Percentiles rank a stretch among this genome's conserved stretches.
Conservation (phyloP, 2,113 vertebrate species). For the Dipodomys stephensi region DNA sequence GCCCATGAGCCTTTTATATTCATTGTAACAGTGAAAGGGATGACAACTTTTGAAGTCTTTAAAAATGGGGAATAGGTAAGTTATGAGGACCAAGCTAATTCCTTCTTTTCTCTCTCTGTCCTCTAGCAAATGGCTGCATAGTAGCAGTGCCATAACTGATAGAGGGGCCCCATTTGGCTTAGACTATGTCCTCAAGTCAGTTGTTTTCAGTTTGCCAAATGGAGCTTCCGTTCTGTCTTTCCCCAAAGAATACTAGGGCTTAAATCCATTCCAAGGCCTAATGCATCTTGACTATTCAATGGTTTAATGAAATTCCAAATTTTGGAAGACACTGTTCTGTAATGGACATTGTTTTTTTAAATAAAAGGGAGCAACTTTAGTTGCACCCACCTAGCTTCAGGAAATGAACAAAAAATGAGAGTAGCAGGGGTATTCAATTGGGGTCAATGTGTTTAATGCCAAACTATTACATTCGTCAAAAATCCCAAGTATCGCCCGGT, state of each 20-base stretch:
- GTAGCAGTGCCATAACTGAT: not conserved
- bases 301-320: slow-evolving; percentile 46
- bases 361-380: not conserved
- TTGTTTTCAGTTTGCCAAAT: not conserved
- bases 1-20: not conserved
- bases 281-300: not conserved
- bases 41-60: not conserved
- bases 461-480: slow-evolving; percentile 67
- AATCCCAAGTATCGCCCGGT: not conserved
- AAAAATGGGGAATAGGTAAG: not conserved
- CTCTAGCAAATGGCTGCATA: not conserved
- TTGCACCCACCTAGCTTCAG: not conserved
- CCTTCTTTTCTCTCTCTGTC: not conserved
- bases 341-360: not conserved
- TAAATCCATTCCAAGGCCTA: slow-evolving; percentile 19
- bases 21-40: not conserved
- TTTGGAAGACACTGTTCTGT: slow-evolving; percentile 29
- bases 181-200: not conserved
- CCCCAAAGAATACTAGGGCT: not conserved
- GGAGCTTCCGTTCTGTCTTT: not conserved
- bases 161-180: not conserved
- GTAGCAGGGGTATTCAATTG: not conserved
- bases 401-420: slow-evolving; percentile 48
- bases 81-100: not conserved
- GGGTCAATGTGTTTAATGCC: slow-evolving; percentile 20